Base-by-base conservation (phyloP, 2,888 invertebrate genomes). In the Lasioglossum leucozonium region DNA sequence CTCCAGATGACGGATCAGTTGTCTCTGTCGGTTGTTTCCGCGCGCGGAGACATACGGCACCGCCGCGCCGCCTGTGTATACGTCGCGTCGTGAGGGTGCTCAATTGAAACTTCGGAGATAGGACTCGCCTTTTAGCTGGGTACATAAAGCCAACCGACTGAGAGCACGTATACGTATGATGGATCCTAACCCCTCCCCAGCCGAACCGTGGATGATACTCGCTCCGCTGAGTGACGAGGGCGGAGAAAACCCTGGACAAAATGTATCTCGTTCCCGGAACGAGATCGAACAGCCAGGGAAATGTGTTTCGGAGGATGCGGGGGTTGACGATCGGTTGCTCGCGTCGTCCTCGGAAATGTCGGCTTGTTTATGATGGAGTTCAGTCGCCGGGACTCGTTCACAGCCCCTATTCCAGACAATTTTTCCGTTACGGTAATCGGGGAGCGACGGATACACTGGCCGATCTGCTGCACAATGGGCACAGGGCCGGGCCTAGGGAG, bases 1-100 rank as follows among this genome's bases (percentile, higher is more conserved):
- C 76, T 37, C 55, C 42, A 65, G 75, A 84, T 55, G 79, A 87
- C 74, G 71, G 84, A 90, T 89, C 83, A 78, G 85, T 87, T 81
- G 84, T 79, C 84, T 72, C 69, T 34, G 72, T 71, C 37, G 51
- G 79, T 62, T 55, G 80, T 78, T 79, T 67, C 58, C 55, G 16
- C 42, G 40, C 62, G n/a, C 13, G 13, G 37, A 42, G 78, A 72
- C 44, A 22, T 76, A 72, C 78, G 71, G 42, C 40, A 72, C 47
- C 67, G 65, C 6, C 65, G 42, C 40, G 74, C 47, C 67, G 65
- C 6, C 62, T 37, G 34, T 47, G 40, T 62, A 40, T 37, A 42
- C 30, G 34, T n/a, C n/a, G n/a, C n/a, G 30, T 81, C 74, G 76
- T 51, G 62, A 83, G 83, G 79, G 73, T 75, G 42, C 79, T 82